phyloP scores from a whole-genome alignment of 2,797 vertebrate species.

The Florisuga fusca region DNA sequence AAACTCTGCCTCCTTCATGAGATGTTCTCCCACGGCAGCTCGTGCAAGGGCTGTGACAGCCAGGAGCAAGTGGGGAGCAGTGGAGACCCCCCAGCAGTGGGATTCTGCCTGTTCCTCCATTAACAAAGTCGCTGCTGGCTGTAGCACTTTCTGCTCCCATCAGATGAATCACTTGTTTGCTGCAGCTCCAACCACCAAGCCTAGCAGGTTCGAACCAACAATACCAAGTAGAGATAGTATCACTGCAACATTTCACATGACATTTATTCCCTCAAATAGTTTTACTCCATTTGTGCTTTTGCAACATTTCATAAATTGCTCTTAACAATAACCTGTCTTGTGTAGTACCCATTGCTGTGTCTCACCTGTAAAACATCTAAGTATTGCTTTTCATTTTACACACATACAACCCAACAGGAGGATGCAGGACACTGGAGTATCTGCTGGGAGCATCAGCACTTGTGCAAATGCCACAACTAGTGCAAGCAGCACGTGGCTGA shows the following conservation, averaged over 20 bases:
- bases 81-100: background rate
- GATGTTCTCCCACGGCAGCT: background rate
- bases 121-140: background rate
- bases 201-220: background rate
- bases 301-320: background rate
- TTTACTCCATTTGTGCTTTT: background rate
- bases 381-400: background rate
- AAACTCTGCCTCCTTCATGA: background rate
- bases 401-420: background rate
- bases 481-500: background rate
- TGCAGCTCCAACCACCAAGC: background rate
- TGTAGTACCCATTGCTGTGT: background rate
- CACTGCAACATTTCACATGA: background rate
- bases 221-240: background rate
- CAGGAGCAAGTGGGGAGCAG: background rate
- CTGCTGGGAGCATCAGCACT: background rate
- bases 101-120: background rate
- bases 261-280: background rate
- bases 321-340: background rate
- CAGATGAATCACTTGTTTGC: background rate
- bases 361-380: background rate
- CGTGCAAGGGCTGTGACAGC: background rate
- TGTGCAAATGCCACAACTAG: accelerated
- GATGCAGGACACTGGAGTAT: accelerated
- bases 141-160: background rate